Conservation (phyloP, 1,140 invertebrate genomes). For the Geopemphigus sp. region DNA sequence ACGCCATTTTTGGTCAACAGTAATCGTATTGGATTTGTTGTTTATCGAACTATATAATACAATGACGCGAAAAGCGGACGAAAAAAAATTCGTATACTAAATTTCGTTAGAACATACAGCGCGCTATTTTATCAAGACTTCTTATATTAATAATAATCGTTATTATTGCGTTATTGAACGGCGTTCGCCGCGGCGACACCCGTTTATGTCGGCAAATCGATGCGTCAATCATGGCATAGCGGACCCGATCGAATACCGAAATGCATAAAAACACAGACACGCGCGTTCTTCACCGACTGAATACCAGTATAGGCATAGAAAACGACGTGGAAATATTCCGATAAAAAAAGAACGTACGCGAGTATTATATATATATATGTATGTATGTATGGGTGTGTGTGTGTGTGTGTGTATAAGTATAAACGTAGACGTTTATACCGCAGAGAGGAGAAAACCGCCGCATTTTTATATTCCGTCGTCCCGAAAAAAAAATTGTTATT, state of each 20-base stretch:
- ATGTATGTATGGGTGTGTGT: neutral
- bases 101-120: too few relatives aligned
- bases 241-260: neutral
- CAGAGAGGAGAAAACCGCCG: neutral
- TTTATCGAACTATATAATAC: too few relatives aligned
- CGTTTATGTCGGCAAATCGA: neutral
- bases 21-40: too few relatives aligned
- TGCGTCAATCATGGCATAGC: neutral
- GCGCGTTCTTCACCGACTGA: neutral
- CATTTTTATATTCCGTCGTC: constrained; percentile 11
- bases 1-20: too few relatives aligned
- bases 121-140: too few relatives aligned
- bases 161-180: neutral
- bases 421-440: neutral
- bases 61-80: too few relatives aligned
- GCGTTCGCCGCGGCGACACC: neutral
- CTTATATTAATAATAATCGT: too few relatives aligned
- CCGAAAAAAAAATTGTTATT: constrained; percentile 26
- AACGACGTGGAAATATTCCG: constrained; percentile 2
- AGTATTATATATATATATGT: neutral
- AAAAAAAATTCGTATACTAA: too few relatives aligned
- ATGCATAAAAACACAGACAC: neutral
- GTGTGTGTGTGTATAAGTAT: too few relatives aligned
- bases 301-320: too few relatives aligned
- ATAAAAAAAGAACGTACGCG: neutral